Evolutionary conservation across 30 jellyfish, hydroid and myxozoan genomes (phyloP).

Genomic region (Chironex yamaguchii): DNA sequence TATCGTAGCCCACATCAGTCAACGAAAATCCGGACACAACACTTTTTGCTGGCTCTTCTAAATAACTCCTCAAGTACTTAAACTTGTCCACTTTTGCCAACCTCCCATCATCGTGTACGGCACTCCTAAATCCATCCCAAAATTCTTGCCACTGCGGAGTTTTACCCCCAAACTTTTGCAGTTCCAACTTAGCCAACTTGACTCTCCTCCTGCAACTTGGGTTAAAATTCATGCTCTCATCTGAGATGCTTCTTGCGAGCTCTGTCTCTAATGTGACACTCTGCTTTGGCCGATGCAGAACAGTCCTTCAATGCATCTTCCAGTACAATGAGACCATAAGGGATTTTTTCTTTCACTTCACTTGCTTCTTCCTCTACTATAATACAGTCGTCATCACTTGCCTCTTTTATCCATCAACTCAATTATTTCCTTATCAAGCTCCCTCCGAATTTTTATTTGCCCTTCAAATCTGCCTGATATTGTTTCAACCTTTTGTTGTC

Average conservation of each 20-base stretch:
- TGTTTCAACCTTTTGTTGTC: not conserved
- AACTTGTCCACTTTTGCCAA: conserved; percentile 49
- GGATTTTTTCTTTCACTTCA: conserved; percentile 2
- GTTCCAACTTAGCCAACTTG: conserved; percentile 52
- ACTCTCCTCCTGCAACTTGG: not conserved
- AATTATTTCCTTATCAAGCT: not conserved
- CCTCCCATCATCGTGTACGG: conserved; percentile 33
- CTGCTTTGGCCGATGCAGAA: not conserved
- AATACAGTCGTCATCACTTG: not conserved
- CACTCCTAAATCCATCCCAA: conserved; percentile 69
- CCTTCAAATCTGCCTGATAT: not conserved
- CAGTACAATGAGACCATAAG: not conserved
- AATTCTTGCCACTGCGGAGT: conserved; percentile 58
- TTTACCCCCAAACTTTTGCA: conserved; percentile 26
- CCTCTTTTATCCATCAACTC: not conserved
- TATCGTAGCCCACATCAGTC: conserved; percentile 11
- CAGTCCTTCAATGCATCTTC: not conserved
- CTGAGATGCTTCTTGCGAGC: not conserved
- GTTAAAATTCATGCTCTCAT: not conserved
- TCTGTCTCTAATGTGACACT: too few species aligned
- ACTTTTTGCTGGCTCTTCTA: conserved; percentile 65
- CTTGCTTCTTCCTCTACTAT: conserved; percentile 2
- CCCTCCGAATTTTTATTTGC: not conserved
- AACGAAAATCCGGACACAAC: conserved; percentile 18
- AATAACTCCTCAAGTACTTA: conserved; percentile 28